A percentile compares a stretch with the other conserved stretches of the same genome.
Evolutionary conservation across 2,797 vertebrate genomes (phyloP).

Genomic region (Pogoniulus pusillus): DNA sequence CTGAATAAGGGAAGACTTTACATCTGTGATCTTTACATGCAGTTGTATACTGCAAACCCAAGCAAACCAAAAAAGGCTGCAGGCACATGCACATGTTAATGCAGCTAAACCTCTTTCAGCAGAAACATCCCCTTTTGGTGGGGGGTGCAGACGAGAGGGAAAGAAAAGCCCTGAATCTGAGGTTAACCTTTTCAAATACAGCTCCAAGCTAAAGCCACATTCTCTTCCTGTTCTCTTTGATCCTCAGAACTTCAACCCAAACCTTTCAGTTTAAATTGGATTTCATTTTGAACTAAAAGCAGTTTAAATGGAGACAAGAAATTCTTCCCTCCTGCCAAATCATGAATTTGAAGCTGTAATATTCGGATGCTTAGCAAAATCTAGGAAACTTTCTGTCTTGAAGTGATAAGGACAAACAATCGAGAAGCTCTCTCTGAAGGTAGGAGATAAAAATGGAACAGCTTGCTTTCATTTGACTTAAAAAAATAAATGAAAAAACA

Average conservation of each 20-base stretch:
- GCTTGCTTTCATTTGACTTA: neutral
- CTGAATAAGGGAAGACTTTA: neutral
- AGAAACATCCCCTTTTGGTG: neutral
- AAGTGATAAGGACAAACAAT: constrained; percentile 62
- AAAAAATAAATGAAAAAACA: neutral
- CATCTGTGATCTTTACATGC: neutral
- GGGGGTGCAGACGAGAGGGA: neutral
- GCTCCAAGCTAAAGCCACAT: constrained; percentile 44
- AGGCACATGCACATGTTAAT: neutral
- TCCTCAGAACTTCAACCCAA: constrained; percentile 56
- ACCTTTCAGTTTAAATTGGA: constrained; percentile 54
- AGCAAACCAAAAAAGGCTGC: neutral
- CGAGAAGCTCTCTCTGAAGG: constrained; percentile 5
- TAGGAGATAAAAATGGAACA: constrained; percentile 35
- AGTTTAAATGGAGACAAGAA: constrained; percentile 51
- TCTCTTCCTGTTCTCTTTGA: constrained; percentile 51
- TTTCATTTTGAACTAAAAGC: constrained; percentile 61
- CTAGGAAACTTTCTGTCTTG: constrained; percentile 48
- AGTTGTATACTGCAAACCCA: neutral
- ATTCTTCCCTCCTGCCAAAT: constrained; percentile 14
- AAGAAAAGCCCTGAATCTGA: constrained; percentile 19
- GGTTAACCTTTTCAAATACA: constrained; percentile 31
- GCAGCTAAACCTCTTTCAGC: neutral
- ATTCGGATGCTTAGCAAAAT: constrained; percentile 18
- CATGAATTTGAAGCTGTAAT: constrained; percentile 13